Conservation (phyloP, 2,113 vertebrate species). For the Tupaia chinensis region DNA sequence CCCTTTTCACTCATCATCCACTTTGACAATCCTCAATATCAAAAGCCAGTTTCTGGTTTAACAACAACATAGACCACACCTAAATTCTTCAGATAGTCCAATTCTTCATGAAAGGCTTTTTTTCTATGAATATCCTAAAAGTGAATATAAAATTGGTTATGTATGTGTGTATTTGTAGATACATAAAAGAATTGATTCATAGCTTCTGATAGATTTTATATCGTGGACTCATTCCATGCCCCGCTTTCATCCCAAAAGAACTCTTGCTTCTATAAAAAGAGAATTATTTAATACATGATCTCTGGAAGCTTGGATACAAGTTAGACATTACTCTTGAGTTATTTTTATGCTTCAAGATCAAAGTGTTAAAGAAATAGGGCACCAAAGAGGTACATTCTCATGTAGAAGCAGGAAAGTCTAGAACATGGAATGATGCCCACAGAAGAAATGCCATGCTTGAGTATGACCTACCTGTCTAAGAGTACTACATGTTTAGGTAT, state of each 20-base stretch:
- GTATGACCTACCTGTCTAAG: neutral
- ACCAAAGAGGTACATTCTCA: neutral
- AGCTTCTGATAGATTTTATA: neutral
- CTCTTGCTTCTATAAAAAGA: neutral
- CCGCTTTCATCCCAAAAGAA: neutral
- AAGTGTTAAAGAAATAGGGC: neutral
- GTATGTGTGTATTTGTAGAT: neutral
- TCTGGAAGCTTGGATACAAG: neutral
- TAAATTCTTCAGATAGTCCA: constrained; percentile 21
- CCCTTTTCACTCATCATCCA: neutral
- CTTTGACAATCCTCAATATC: constrained; percentile 6
- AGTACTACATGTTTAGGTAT: neutral
- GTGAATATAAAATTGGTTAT: neutral
- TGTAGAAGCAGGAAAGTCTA: neutral
- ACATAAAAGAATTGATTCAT: neutral
- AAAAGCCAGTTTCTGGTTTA: constrained; percentile 13
- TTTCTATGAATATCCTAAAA: neutral
- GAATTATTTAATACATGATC: neutral
- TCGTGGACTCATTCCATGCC: neutral
- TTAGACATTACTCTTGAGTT: constrained; percentile 29
- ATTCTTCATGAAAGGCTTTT: neutral
- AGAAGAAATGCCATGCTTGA: neutral
- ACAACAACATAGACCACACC: neutral
- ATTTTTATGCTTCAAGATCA: neutral
- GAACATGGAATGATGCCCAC: constrained; percentile 14